Conservation (phyloP, 92 coral and sea anemone genomes). For the Zoanthus solanderi region DNA sequence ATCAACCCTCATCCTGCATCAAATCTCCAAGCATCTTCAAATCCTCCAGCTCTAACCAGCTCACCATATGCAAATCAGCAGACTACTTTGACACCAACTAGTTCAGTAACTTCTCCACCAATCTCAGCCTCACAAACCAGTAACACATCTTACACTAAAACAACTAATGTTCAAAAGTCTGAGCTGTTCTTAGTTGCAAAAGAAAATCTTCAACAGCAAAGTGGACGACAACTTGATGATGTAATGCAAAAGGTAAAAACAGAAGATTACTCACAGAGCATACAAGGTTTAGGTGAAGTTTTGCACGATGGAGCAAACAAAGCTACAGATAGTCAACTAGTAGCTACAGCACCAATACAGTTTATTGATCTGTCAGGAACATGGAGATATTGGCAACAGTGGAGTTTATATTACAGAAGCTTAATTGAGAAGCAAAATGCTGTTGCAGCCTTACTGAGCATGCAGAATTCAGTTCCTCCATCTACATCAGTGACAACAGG, state of each 20-base stretch:
- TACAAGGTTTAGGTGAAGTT: not conserved
- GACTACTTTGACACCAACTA: not conserved
- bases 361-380: slow-evolving; percentile 90
- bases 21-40: not conserved
- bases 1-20: not conserved
- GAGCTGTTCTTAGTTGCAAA: not conserved
- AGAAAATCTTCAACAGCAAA: slow-evolving; percentile 3
- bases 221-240: slow-evolving; percentile 6
- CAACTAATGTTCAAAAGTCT: not conserved
- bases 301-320: not conserved
- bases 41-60: not conserved
- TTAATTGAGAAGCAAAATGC: slow-evolving; percentile 63
- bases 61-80: not conserved
- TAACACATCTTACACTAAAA: not conserved
- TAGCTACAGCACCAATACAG: slow-evolving; percentile 56
- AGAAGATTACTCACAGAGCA: slow-evolving; percentile 34
- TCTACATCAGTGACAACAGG: slow-evolving; percentile 36
- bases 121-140: not conserved
- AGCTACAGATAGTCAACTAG: not conserved
- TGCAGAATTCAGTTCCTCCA: slow-evolving; percentile 39
- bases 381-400: slow-evolving; percentile 88
- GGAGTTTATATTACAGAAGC: slow-evolving; percentile 76
- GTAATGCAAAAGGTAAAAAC: slow-evolving; percentile 22
- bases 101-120: not conserved
- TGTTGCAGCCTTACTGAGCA: slow-evolving; percentile 53